A percentile compares a stretch with the other conserved stretches of the same genome.
Evolutionary conservation across 2,113 vertebrate genomes (phyloP).

Genomic region (Ptychochromis oligacanthus): DNA sequence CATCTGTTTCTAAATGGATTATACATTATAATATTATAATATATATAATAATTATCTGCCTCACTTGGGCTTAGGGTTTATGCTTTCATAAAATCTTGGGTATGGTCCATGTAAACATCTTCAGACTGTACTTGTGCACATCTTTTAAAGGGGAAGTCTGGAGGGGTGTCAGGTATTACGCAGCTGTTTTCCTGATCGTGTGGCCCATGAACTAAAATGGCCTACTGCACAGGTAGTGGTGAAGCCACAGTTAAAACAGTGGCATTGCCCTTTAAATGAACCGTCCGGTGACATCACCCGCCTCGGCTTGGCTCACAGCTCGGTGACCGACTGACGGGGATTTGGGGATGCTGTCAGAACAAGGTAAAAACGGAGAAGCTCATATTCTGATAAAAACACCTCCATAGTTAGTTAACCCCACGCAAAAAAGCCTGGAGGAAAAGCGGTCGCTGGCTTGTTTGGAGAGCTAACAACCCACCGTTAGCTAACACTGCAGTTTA

Average conservation of each 20-base stretch:
- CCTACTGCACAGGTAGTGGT: too few relatives aligned
- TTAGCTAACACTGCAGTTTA: slow-evolving; percentile 9
- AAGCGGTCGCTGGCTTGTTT: neutral
- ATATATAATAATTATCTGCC: too few relatives aligned
- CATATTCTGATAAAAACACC: neutral
- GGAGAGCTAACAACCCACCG: neutral
- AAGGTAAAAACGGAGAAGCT: slow-evolving; percentile 38
- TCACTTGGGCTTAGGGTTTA: too few relatives aligned
- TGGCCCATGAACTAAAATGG: neutral
- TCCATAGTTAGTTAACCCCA: neutral
- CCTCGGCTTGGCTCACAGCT: neutral
- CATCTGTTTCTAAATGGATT: too few relatives aligned
- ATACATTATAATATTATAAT: too few relatives aligned
- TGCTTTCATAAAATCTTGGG: too few relatives aligned
- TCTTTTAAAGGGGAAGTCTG: too few relatives aligned
- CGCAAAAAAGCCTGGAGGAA: neutral
- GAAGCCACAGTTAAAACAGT: neutral
- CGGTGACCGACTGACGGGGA: neutral
- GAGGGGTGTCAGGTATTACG: too few relatives aligned
- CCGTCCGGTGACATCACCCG: slow-evolving; percentile 9
- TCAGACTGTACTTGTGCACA: too few relatives aligned
- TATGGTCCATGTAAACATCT: too few relatives aligned
- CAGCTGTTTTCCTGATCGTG: neutral
- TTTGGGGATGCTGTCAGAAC: slow-evolving; percentile 39
- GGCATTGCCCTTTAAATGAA: slow-evolving; percentile 61